Evolutionary conservation across 2,797 vertebrate genomes (phyloP), one percentile per base, ranked within the genome.

Genomic region (Semotilus atromaculatus): DNA sequence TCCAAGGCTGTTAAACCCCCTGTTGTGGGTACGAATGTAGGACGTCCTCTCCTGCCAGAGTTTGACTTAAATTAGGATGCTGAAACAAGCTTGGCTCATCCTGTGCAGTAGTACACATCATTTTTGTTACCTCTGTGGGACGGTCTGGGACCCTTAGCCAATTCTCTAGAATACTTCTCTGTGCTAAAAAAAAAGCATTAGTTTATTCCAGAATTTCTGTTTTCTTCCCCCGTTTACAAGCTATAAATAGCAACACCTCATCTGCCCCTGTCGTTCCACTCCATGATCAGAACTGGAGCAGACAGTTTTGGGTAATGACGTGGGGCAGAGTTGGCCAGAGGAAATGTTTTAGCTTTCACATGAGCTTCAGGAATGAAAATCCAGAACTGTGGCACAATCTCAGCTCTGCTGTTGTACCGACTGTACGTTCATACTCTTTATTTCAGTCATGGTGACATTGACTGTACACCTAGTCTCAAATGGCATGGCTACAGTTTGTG

Each of bases 181-280:
- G 23, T 76, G 7, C 29, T 5, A 19, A 68, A 67, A 74, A 19
- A 71, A 19, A 71, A 36, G 4, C 4, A 29, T 66, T 31, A 1
- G 11, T 76, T 53, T 31, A 55, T 74, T 82, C 16, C n/a, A 51
- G 34, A 76, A 64, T 68, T 55, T 51, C 18, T 4, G 7, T 58
- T 81, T 78, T n/a, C 34, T 67, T 26, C 76, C 45, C 21, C 53
- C 29, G 26, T 81, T 70, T 19, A n/a, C 1, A 34, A 66, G 68
- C 82, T 89, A 89, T 83, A 89, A 88, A 91, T 90, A 88, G 85
- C 55, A 66, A 31, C n/a, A 55, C 60, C 84, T 89, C 85, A 84
- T 88, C 88, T 87, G 88, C 67, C 21, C 38, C 62, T 77, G 64
- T 58, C 29, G 23, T 67, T 84, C 73, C 40, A 45, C 82, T 86